Evolutionary conservation across 2,797 vertebrate genomes (phyloP).

Genomic region (Sternarchorhynchus goeldii): DNA sequence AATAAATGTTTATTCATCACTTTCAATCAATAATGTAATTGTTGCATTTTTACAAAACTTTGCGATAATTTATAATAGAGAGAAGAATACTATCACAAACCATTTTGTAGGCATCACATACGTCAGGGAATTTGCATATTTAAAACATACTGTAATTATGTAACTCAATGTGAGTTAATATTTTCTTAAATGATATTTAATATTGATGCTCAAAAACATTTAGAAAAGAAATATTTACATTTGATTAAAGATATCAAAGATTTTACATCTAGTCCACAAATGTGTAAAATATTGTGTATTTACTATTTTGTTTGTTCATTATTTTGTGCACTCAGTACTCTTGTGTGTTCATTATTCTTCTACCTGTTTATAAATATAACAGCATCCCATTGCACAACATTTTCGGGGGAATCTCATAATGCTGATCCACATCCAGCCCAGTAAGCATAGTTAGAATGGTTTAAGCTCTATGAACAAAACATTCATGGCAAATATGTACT

Average conservation of each 20-base stretch:
- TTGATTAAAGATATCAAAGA: neutral
- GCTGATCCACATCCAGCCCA: neutral
- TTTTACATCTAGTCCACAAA: neutral
- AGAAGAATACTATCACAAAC: no score
- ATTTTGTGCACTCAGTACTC: neutral
- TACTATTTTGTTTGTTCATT: neutral
- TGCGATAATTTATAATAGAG: neutral
- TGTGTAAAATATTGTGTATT: neutral
- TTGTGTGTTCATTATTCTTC: neutral
- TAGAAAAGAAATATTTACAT: neutral
- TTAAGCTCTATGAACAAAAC: neutral
- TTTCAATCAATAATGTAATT: neutral
- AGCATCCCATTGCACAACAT: constrained; percentile 27
- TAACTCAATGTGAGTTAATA: no score
- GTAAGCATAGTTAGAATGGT: neutral
- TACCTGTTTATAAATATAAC: constrained; percentile 40
- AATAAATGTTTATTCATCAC: no score
- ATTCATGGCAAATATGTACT: constrained; percentile 45
- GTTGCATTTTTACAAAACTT: neutral
- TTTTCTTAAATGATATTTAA: neutral
- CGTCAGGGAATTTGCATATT: no score
- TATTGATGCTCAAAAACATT: neutral
- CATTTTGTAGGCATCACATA: no score
- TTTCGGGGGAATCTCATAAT: neutral
- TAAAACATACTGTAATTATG: no score